Conservation (phyloP, 2,888 invertebrate species). For the Synergus japonicus region DNA sequence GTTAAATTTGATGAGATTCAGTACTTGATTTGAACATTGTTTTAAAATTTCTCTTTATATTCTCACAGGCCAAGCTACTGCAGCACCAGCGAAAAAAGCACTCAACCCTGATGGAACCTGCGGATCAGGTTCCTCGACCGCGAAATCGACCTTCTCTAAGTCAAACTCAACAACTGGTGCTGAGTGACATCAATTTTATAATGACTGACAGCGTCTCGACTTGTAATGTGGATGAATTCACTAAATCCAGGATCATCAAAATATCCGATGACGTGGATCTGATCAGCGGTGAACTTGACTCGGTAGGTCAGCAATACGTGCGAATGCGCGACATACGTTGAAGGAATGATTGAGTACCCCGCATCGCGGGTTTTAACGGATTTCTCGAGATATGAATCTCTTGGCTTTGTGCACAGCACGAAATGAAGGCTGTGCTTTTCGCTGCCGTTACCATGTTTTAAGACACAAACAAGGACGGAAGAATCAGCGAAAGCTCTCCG, state of each 20-base stretch:
- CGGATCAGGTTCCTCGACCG: conserved; percentile 73
- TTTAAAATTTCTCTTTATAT: conserved; percentile 1
- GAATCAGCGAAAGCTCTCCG: conserved; percentile 47
- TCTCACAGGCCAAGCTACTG: conserved; percentile 80
- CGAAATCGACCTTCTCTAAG: conserved; percentile 72
- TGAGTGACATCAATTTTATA: conserved; percentile 65
- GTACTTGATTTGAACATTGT: not conserved
- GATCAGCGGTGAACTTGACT: conserved; percentile 64
- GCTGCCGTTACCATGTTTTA: conserved; percentile 61
- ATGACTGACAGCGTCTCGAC: conserved; percentile 66
- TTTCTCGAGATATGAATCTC: conserved; percentile 75
- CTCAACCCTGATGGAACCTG: conserved; percentile 76
- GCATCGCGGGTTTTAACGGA: conserved; percentile 14
- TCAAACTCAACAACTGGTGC: conserved; percentile 67
- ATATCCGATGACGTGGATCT: conserved; percentile 65
- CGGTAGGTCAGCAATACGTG: conserved; percentile 69
- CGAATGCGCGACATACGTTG: conserved; percentile 76
- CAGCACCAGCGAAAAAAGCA: conserved; percentile 85
- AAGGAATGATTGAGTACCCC: conserved; percentile 52
- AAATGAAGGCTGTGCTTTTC: conserved; percentile 64
- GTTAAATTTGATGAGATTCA: not conserved
- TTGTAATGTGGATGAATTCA: conserved; percentile 64
- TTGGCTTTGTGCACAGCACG: conserved; percentile 69
- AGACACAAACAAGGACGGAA: conserved; percentile 49
- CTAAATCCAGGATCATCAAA: conserved; percentile 69